These are phyloP conservation scores for Bactericera cockerelli DNA, from an alignment of 1,140 invertebrate species.

Conservation along the genomic window DNA sequence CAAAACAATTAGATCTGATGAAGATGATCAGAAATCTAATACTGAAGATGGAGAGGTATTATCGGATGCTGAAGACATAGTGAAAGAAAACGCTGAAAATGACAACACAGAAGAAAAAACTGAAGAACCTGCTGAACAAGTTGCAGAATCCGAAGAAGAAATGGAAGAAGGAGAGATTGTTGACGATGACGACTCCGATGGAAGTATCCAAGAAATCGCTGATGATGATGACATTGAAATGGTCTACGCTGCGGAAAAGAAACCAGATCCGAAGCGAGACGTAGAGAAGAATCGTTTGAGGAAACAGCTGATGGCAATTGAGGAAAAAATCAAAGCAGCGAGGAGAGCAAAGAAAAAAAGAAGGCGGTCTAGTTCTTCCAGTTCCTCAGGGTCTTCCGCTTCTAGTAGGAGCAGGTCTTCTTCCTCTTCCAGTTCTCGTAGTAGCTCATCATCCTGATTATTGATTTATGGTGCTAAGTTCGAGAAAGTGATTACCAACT, in stretches of 20 bases:
- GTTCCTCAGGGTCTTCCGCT: background rate
- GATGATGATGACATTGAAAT: constrained; percentile 1
- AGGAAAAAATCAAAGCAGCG: background rate
- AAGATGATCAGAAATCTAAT: too few species aligned
- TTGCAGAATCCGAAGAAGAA: background rate
- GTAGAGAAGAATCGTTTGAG: background rate
- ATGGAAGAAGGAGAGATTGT: background rate
- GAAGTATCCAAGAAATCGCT: background rate
- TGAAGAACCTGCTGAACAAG: background rate
- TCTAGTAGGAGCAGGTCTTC: background rate
- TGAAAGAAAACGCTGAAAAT: too few species aligned
- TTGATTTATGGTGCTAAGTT: too few species aligned
- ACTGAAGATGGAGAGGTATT: too few species aligned
- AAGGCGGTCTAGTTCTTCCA: background rate
- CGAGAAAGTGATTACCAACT: too few species aligned
- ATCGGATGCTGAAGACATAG: too few species aligned
- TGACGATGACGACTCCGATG: background rate
- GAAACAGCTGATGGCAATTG: background rate
- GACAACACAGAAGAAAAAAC: background rate
- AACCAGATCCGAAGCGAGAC: background rate
- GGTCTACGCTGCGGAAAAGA: background rate
- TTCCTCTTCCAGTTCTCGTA: background rate
- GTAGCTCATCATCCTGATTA: background rate
- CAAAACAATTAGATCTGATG: too few species aligned
- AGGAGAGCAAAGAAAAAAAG: background rate